phyloP scores from a whole-genome alignment of 1,140 invertebrate genomes.

The Druon quercuslanigerum region DNA sequence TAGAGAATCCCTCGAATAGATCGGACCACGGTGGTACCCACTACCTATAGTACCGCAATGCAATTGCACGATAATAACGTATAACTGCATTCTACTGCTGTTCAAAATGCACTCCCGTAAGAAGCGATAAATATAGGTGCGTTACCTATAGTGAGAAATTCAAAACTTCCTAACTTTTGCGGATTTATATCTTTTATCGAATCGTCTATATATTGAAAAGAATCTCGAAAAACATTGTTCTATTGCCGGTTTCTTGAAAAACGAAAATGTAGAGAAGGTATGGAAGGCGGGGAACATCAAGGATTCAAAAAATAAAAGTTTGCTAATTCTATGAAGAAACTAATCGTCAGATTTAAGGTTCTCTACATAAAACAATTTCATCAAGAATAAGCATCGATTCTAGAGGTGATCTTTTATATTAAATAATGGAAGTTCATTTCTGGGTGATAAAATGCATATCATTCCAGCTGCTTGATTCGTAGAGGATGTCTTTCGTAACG shows the following conservation, averaged over 20 bases:
- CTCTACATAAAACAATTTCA: not conserved
- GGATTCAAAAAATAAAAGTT: too few relatives aligned
- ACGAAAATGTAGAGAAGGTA: too few relatives aligned
- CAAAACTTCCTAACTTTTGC: not conserved
- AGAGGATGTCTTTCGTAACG: constrained; percentile 44
- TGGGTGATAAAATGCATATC: not conserved
- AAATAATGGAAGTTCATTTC: not conserved
- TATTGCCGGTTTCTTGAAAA: too few relatives aligned
- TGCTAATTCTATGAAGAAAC: too few relatives aligned
- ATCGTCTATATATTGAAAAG: not conserved
- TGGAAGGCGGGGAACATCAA: too few relatives aligned
- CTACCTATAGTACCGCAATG: constrained; percentile 49
- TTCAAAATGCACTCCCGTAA: constrained; percentile 36
- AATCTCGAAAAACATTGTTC: too few relatives aligned
- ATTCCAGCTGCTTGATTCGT: not conserved
- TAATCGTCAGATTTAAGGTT: not conserved
- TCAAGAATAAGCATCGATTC: too few relatives aligned
- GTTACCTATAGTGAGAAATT: constrained; percentile 28
- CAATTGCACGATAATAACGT: constrained; percentile 55
- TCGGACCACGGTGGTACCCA: constrained; percentile 21
- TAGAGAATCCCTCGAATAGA: constrained; percentile 30
- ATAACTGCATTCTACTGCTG: constrained; percentile 54
- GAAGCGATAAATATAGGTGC: constrained; percentile 32
- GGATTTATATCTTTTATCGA: constrained; percentile 35
- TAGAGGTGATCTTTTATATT: not conserved